Percentiles rank a stretch among this genome's conserved stretches.
phyloP scores from a whole-genome alignment of 2,797 vertebrate species.

The Merluccius polli region DNA sequence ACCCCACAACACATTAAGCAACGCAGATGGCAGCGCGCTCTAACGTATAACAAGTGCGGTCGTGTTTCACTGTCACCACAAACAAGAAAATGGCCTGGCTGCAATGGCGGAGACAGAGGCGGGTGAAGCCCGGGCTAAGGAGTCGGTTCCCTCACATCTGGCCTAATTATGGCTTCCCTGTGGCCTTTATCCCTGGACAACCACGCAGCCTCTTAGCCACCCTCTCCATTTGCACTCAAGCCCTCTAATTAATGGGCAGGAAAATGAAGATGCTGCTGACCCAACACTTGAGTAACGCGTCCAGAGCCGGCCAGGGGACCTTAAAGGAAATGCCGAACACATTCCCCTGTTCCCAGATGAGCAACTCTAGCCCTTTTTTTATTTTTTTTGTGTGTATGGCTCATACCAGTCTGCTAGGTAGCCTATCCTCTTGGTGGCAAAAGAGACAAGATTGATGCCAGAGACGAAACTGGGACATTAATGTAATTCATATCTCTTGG shows the following conservation, averaged over 20 bases:
- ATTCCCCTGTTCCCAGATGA: slow-evolving; percentile 46
- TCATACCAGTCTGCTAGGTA: slow-evolving; percentile 20
- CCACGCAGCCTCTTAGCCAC: slow-evolving; percentile 33
- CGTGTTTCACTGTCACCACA: slow-evolving; percentile 47
- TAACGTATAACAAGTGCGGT: slow-evolving; percentile 37
- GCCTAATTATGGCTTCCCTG: slow-evolving; percentile 62
- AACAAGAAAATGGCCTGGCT: slow-evolving; percentile 25
- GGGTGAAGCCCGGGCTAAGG: slow-evolving; percentile 44
- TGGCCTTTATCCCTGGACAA: slow-evolving; percentile 56
- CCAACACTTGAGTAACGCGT: slow-evolving; percentile 39
- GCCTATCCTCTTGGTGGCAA: slow-evolving; percentile 48
- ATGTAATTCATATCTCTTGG: slow-evolving; percentile 36
- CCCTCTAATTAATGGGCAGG: slow-evolving; percentile 60
- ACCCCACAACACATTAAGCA: slow-evolving; percentile 26
- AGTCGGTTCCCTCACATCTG: slow-evolving; percentile 62
- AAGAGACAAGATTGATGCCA: slow-evolving; percentile 57
- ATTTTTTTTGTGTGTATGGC: neutral
- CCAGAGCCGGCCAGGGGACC: slow-evolving; percentile 34
- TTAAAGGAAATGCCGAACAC: slow-evolving; percentile 48
- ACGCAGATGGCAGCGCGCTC: slow-evolving; percentile 54
- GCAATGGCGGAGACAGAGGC: neutral
- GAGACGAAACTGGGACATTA: slow-evolving; percentile 53
- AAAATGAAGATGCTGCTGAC: slow-evolving; percentile 60
- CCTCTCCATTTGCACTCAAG: slow-evolving; percentile 45
- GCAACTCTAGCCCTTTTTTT: slow-evolving; percentile 36